Base-by-base conservation (phyloP, 2,113 vertebrate genomes). In the Amphiprion percula region DNA sequence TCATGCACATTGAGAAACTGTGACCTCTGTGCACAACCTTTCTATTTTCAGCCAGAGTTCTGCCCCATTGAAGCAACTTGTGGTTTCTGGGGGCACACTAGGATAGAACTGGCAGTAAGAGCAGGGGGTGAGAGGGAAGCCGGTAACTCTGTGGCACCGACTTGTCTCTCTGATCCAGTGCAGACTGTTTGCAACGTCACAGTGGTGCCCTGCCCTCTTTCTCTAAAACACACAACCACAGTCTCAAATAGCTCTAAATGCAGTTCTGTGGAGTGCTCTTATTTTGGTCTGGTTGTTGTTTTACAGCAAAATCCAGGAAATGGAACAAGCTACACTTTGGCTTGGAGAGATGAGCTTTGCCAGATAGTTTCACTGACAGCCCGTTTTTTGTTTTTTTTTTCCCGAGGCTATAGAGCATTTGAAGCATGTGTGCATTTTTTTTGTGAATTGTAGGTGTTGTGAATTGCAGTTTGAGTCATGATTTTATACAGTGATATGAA, bases 111-210 rank as follows among this genome's bases (percentile, higher is more conserved):
- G 87, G 82, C 81, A 73, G 58, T 8, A 63, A 79, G 56, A 63
- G 74, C 21, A 49, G 41, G 72, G 33, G 33, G 33, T 30, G 30
- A 6, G 30, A 5, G 33, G 30, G 65, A 76, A 68, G 61, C 41
- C 9, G 37, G 81, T 78, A 80, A 80, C 68, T 80, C 67, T 85
- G 87, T 49, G 90, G 90, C 72, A 88, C 66, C 49, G 61, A 33
- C 81, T 78, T 54, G 56, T 85, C 85, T 67, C 74, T 86, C 72
- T 93, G 92, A 94, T 93, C 92, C 70, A 90, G 83, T 92, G 87
- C 94, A 94, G 91, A 93, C 87, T 67, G 65, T 80, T 81, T 88
- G 90, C 87, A 77, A 91, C 87, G 89, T 91, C 90, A 88, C 81
- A 41, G 81, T 19, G 84, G 83, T 74, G 80, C 90, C 82, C 77